These are phyloP conservation scores for Phrynocephalus forsythii DNA, from an alignment of 2,797 vertebrate species.

Conservation along the genomic window DNA sequence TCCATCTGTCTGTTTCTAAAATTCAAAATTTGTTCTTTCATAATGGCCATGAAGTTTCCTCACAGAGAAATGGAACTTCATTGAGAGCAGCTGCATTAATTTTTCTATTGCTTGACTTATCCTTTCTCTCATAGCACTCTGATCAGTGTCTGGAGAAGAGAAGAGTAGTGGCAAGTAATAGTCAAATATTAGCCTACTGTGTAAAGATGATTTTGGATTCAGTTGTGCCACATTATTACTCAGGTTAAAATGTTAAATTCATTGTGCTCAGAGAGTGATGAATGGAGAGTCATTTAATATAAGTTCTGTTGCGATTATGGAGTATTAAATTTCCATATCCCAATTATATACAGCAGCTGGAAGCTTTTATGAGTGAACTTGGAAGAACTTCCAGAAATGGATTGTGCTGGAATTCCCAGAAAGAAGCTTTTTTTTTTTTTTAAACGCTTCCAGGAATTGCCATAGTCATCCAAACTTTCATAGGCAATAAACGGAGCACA, in stretches of 20 bases:
- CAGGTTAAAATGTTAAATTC: conserved; percentile 1
- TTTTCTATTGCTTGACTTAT: not conserved
- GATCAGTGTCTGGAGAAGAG: not conserved
- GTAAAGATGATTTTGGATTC: conserved; percentile 1
- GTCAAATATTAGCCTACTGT: conserved; percentile 4
- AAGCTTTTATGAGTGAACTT: conserved; percentile 35
- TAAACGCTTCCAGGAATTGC: conserved; percentile 23
- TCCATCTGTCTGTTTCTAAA: not conserved
- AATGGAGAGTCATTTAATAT: conserved; percentile 27
- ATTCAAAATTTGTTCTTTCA: not conserved
- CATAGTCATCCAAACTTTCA: conserved; percentile 9
- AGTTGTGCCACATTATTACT: conserved; percentile 15
- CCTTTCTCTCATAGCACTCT: not conserved
- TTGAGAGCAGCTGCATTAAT: not conserved
- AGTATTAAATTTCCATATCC: conserved; percentile 16
- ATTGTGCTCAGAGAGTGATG: not conserved
- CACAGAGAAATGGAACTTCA: not conserved
- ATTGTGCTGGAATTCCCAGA: conserved; percentile 6
- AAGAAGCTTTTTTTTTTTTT: conserved; percentile 1
- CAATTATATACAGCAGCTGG: conserved; percentile 23
- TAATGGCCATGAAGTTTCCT: not conserved
- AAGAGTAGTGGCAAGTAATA: not conserved
- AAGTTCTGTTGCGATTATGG: conserved; percentile 11
- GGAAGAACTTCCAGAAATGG: conserved; percentile 28
- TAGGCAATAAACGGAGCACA: conserved; percentile 32